Evolutionary conservation across 2,797 vertebrate species (phyloP).

Genomic region (Pangasius sanitwongsei): DNA sequence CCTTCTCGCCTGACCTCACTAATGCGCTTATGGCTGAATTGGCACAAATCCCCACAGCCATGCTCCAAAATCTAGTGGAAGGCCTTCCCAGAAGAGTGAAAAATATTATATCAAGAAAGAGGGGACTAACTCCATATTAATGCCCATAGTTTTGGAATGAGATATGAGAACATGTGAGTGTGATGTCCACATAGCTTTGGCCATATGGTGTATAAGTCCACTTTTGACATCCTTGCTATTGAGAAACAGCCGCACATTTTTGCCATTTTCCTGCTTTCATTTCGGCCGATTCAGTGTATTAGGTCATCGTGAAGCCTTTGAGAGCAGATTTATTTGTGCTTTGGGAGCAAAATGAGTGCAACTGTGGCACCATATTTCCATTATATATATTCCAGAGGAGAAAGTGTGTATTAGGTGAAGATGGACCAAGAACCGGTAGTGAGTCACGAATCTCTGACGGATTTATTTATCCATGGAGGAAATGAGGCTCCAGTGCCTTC

Average conservation of each 20-base stretch:
- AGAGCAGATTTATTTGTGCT: neutral
- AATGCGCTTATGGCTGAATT: slow-evolving; percentile 11
- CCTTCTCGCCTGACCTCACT: neutral
- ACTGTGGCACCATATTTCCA: neutral
- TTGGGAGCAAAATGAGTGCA: neutral
- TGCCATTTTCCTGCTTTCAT: neutral
- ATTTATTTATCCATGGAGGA: slow-evolving; percentile 19
- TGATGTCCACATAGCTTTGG: neutral
- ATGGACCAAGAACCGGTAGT: neutral
- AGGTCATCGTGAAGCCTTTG: neutral
- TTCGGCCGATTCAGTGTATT: neutral
- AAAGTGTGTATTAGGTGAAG: neutral
- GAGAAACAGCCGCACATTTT: neutral
- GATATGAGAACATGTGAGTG: neutral
- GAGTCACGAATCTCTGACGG: neutral
- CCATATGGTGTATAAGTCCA: neutral
- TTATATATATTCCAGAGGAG: neutral
- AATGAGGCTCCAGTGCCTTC: neutral
- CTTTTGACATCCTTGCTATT: neutral
- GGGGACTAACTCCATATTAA: neutral
- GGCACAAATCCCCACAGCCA: neutral
- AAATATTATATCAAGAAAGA: neutral
- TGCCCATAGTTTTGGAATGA: neutral
- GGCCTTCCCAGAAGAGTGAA: neutral
- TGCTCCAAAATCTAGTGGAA: neutral